Evolutionary conservation across 2,113 vertebrate species (phyloP), one percentile per base, ranked within the genome.

Genomic region (Toxotes jaculatrix): DNA sequence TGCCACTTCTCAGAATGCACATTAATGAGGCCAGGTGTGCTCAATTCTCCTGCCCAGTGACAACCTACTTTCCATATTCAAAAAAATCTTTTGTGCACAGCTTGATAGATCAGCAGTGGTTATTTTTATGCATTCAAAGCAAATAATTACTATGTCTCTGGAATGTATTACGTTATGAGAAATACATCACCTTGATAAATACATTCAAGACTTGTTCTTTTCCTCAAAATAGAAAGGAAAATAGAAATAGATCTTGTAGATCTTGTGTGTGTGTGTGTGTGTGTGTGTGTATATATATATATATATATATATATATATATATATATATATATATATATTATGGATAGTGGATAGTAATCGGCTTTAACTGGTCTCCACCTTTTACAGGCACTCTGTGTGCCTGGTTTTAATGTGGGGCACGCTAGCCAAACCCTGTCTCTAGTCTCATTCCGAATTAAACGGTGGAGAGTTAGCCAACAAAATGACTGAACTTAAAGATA

Each of bases 301-400:
- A 27, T 27, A 27, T 27, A 27, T 27, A 27, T 27, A 27, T 27
- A 27, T 27, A 27, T 27, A 27, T 27, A 27, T 27, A 27, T 27
- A 27, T 27, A 27, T 27, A 27, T 27, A 27, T 27, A 27, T 27
- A 27, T 27, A 27, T 27, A 27, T 27, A 27, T n/a, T n/a, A n/a
- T 77, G 86, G 77, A 77, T 77, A 60, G 51, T 55, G 53, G 62
- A 23, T 75, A 78, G 38, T 84, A 88, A 91, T 83, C 63, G 17
- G 74, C 67, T 88, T 87, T 74, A 53, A 59, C 21, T 74, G 40
- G 38, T 59, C 40, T 10, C 17, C 47, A 55, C n/a, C 1, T 55
- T 55, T 12, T 7, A 51, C 49, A 21, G n/a, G 8, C 21, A 23
- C 53, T 11, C 53, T 55, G 7, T 61, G n/a, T 67, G 45, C 40